Evolutionary conservation across 2,797 vertebrate species (phyloP), one percentile per base, ranked within the genome.

Genomic region (Notoglanidium macrostoma): DNA sequence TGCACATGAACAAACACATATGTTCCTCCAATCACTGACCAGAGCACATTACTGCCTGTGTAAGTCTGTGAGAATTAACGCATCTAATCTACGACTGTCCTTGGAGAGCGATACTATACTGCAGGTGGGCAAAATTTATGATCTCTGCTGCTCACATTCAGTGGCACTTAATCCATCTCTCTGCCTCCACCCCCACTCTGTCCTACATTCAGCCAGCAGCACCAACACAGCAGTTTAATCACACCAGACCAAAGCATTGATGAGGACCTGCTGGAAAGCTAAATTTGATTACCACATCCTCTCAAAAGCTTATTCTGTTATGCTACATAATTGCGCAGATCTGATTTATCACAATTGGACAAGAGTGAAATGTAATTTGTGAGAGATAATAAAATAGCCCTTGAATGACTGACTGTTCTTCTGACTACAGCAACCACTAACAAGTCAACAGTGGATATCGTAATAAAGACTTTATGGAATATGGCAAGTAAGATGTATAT

Each of bases 131-230:
- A 76, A 67, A 49, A 44, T 61, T 84, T 79, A 72, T 35, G 35
- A 55, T 70, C 5, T 19, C n/a, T 73, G 21, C 77, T 81, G 26
- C 57, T 70, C 40, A 59, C 17, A 81, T 76, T 76, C 59, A 74
- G 55, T 68, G 79, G n/a, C 68, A 76, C 70, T 55, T 63, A 67
- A 65, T 82, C 87, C 46, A 80, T 80, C 83, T 72, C 76, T 84
- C 57, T 59, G 8, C 29, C 44, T 74, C 49, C 61, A 61, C 70
- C 86, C 88, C 78, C 68, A 54, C 84, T 77, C 77, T 77, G 81
- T 68, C 86, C 88, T 87, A 87, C 86, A 89, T 82, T 49, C 35
- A 74, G 17, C 12, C 70, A 81, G 26, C 83, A 78, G 61, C 59
- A 81, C 12, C 21, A n/a, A 70, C 49, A 70, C 61, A 59, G 49